Evolutionary conservation across 2,797 vertebrate genomes (phyloP).

Genomic region (Micromesistius poutassou): DNA sequence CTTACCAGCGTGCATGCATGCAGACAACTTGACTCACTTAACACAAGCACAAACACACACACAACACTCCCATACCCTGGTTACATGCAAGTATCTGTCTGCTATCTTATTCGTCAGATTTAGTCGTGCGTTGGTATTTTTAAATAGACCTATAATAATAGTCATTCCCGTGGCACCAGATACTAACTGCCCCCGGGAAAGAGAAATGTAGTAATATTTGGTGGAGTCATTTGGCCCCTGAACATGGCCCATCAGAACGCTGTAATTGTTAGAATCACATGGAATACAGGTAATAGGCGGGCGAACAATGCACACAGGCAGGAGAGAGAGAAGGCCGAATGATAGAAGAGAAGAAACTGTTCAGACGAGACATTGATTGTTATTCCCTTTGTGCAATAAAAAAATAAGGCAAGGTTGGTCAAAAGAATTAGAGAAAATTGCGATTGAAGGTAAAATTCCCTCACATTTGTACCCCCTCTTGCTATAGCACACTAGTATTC

Average conservation of each 20-base stretch:
- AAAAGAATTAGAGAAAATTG: too few species aligned
- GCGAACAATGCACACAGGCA: slow-evolving; percentile 11
- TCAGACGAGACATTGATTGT: slow-evolving; percentile 14
- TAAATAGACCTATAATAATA: not conserved
- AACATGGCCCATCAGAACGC: slow-evolving; percentile 38
- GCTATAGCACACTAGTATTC: not conserved
- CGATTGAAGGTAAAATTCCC: too few species aligned
- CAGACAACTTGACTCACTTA: slow-evolving; percentile 5
- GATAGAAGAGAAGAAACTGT: slow-evolving; percentile 14
- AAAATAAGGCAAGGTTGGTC: too few species aligned
- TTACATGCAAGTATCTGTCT: not conserved
- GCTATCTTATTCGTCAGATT: slow-evolving; percentile 31
- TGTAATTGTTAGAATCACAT: slow-evolving; percentile 34
- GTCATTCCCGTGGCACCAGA: not conserved
- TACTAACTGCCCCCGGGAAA: not conserved
- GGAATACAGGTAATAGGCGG: slow-evolving; percentile 36
- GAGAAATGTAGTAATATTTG: not conserved
- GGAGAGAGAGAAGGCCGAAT: slow-evolving; percentile 31
- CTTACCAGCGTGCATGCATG: slow-evolving; percentile 27
- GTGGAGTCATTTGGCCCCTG: not conserved
- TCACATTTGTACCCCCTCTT: too few species aligned
- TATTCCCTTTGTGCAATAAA: too few species aligned
- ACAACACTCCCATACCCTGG: slow-evolving; percentile 29
- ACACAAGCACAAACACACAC: slow-evolving; percentile 24
- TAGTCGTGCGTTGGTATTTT: not conserved